A percentile compares a stretch with the other conserved stretches of the same genome.
These are phyloP conservation scores for Clostera curtula DNA, from an alignment of 2,888 invertebrate genomes.

Conservation along the genomic window DNA sequence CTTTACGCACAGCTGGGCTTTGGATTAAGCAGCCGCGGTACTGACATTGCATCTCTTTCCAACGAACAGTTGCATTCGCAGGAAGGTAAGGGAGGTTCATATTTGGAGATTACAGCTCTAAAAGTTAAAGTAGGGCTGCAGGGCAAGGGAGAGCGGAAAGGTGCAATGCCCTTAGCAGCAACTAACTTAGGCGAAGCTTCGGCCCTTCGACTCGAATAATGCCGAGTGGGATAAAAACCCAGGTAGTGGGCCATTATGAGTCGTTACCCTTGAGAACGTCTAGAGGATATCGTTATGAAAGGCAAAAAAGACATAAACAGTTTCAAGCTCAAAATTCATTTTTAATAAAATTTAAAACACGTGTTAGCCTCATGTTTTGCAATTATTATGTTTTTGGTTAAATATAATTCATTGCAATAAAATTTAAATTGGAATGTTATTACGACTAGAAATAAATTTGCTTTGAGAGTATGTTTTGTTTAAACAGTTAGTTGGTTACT, in stretches of 20 bases:
- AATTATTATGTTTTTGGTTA: no score
- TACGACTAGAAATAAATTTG: no score
- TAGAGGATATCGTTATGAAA: constrained; percentile 49
- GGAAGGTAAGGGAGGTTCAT: constrained; percentile 47
- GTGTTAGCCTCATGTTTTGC: no score
- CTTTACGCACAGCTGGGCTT: constrained; percentile 59
- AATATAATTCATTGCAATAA: no score
- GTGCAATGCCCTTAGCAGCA: constrained; percentile 68
- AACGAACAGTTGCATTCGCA: constrained; percentile 37
- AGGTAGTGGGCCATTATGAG: constrained; percentile 64
- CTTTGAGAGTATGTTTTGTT: no score
- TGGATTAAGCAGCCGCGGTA: constrained; percentile 50
- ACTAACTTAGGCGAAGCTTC: constrained; percentile 55
- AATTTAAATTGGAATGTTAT: no score
- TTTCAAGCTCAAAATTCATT: constrained; percentile 3
- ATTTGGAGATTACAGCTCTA: constrained; percentile 49
- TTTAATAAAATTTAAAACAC: not conserved
- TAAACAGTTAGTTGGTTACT: no score
- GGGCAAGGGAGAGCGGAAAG: constrained; percentile 70
- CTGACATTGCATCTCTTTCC: constrained; percentile 64
- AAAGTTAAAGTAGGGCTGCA: constrained; percentile 70
- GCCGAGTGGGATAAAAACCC: constrained; percentile 57
- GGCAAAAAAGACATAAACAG: constrained; percentile 11
- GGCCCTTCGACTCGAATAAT: constrained; percentile 62
- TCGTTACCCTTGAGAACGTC: constrained; percentile 66